Evolutionary conservation across 2,888 invertebrate genomes (phyloP), one percentile per base, ranked within the genome.

Genomic region (Calameuta pallipes): DNA sequence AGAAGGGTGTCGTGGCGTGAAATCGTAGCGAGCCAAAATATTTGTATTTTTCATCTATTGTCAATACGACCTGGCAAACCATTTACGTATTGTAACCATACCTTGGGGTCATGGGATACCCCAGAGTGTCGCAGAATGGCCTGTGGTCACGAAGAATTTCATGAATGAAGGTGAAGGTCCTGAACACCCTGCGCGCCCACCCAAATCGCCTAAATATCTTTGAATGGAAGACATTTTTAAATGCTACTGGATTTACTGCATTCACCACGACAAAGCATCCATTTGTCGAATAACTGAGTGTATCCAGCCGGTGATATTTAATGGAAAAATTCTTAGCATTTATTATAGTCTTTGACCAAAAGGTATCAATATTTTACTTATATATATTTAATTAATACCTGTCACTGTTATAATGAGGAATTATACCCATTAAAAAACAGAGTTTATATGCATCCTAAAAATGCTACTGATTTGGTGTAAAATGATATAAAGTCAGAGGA

Each of bases 21-120:
- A 89, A 88, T 87, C 87, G 83, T 83, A 84, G 80, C 83, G 84
- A 83, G 82, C 83, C 85, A 88, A 89, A 89, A 89, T 89, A 89
- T 89, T 89, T 89, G 88, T 85, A 87, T 85, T 82, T 85, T 84
- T 70, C 70, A 31, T 56, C 56, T 9, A 56, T 56, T 56, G 56
- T 56, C 23, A 56, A 23, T 23, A 56, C 41, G 41, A 9, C 56
- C 56, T 56, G 56, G 56, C 56, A 23, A 56, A 23, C 56, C 56
- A 56, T 56, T 56, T 56, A n/a, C 71, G 73, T 73, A 80, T 82
- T 82, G 82, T 82, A 75, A 78, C 73, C 70, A 9, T 56, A 56
- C 9, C 56, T 23, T 2, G 76, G 77, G 79, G 75, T 31, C 74
- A 36, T 34, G 37, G 74, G 36, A 74, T 71, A 30, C 74, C 74